Evolutionary conservation across 2,888 invertebrate genomes (phyloP).

Genomic region (Drosophila aldrichi): DNA sequence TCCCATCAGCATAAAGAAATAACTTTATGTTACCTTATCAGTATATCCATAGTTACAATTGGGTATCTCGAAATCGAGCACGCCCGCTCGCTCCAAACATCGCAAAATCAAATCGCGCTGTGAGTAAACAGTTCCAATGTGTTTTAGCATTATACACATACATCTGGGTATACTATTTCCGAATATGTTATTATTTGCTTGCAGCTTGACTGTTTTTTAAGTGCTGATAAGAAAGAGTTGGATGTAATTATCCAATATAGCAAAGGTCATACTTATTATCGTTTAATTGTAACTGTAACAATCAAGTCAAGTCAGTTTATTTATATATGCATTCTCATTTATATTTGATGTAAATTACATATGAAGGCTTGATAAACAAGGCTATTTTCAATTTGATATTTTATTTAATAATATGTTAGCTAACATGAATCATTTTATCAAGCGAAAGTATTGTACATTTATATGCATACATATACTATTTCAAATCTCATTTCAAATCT

Average conservation of each 20-base stretch:
- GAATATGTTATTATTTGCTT: not conserved
- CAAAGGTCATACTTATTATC: not conserved
- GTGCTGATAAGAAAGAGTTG: not conserved
- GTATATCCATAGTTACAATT: not conserved
- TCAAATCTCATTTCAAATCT: not conserved
- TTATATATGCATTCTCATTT: not conserved
- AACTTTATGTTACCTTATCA: too few species aligned
- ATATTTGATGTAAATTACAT: not conserved
- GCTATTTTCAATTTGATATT: not conserved
- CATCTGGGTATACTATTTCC: not conserved
- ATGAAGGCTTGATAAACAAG: not conserved
- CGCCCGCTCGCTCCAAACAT: not conserved
- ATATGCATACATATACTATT: not conserved
- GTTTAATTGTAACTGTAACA: constrained; percentile 1
- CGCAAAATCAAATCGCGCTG: not conserved
- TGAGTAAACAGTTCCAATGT: not conserved
- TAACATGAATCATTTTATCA: not conserved
- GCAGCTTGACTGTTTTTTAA: not conserved
- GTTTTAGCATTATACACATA: not conserved
- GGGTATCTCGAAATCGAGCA: not conserved
- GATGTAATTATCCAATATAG: not conserved
- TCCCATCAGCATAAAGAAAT: too few species aligned
- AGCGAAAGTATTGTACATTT: not conserved
- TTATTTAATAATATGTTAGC: not conserved
- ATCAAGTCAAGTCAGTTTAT: not conserved